These are phyloP conservation scores for Pyrrhura leucotis DNA, from an alignment of 2,797 vertebrate species.

Conservation along the genomic window DNA sequence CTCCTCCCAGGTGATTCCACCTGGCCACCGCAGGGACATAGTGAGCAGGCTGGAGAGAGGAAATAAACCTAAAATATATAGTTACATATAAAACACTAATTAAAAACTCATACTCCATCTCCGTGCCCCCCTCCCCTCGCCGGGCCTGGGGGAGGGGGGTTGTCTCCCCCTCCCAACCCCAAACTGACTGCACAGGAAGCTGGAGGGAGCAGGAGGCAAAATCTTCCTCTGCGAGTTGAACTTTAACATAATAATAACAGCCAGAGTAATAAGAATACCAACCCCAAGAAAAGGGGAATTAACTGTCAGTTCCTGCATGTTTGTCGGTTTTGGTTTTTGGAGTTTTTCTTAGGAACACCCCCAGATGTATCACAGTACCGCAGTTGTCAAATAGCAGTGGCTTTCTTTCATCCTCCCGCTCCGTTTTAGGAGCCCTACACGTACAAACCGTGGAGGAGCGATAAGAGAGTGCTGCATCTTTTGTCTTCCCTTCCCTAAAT, in stretches of 20 bases:
- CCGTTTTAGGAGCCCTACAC: conserved; percentile 13
- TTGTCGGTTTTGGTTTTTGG: background rate
- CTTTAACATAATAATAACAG: background rate
- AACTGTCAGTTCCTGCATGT: background rate
- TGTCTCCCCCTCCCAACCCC: background rate
- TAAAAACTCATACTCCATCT: background rate
- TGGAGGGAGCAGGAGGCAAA: conserved; percentile 10
- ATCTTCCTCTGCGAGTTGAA: conserved; percentile 2
- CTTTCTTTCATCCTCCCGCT: conserved; percentile 42
- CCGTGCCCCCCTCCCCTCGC: rapidly evolving
- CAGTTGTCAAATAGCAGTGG: conserved; percentile 60
- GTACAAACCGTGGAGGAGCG: conserved; percentile 10
- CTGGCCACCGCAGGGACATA: background rate
- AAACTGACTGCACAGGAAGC: background rate
- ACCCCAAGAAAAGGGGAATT: background rate
- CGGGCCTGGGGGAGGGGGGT: background rate
- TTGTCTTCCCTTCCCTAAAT: conserved; percentile 33
- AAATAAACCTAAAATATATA: background rate
- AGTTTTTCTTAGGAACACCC: background rate
- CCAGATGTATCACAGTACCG: conserved; percentile 66
- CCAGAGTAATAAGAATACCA: background rate
- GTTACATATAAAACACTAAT: background rate
- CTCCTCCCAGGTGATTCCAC: background rate
- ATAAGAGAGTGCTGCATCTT: conserved; percentile 38
- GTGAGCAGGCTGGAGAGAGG: background rate